Percentiles rank a stretch among this genome's conserved stretches.
Evolutionary conservation across 1,140 invertebrate genomes (phyloP).

Genomic region (Plectrocnemia conspersa): DNA sequence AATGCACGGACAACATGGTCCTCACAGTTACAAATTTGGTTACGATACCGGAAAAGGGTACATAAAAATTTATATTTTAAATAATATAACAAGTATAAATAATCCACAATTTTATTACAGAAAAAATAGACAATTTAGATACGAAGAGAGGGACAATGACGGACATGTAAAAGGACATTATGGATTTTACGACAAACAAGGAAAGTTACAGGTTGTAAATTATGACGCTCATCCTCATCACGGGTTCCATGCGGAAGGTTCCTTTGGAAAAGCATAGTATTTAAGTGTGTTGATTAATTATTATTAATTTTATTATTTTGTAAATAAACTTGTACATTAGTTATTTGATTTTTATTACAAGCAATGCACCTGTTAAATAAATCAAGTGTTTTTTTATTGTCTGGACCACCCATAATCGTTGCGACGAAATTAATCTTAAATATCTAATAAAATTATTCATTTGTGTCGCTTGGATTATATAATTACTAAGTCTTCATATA

Average conservation of each 20-base stretch:
- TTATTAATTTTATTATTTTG: too few relatives aligned
- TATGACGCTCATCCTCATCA: conserved; percentile 68
- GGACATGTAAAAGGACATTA: conserved; percentile 78
- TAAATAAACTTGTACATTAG: too few relatives aligned
- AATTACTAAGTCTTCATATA: too few relatives aligned
- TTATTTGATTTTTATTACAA: too few relatives aligned
- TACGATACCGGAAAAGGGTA: conserved; percentile 83
- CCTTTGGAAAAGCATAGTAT: conserved; percentile 36
- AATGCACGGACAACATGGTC: conserved; percentile 70
- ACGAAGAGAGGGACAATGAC: conserved; percentile 71
- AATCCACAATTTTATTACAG: conserved; percentile 47
- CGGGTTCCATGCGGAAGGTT: conserved; percentile 60
- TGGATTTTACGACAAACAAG: conserved; percentile 73
- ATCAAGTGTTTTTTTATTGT: too few relatives aligned
- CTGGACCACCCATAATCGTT: too few relatives aligned
- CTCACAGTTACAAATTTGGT: conserved; percentile 80
- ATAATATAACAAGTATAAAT: conserved; percentile 24
- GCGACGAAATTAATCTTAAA: too few relatives aligned
- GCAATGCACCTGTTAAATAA: too few relatives aligned
- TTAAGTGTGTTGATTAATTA: too few relatives aligned
- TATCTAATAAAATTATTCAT: too few relatives aligned
- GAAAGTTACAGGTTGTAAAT: conserved; percentile 73
- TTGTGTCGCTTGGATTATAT: too few relatives aligned
- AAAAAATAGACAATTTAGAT: conserved; percentile 74
- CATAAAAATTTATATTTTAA: conserved; percentile 37